A percentile compares a stretch with the other conserved stretches of the same genome.
phyloP scores from a whole-genome alignment of 2,797 vertebrate species.

The Cygnus olor region DNA sequence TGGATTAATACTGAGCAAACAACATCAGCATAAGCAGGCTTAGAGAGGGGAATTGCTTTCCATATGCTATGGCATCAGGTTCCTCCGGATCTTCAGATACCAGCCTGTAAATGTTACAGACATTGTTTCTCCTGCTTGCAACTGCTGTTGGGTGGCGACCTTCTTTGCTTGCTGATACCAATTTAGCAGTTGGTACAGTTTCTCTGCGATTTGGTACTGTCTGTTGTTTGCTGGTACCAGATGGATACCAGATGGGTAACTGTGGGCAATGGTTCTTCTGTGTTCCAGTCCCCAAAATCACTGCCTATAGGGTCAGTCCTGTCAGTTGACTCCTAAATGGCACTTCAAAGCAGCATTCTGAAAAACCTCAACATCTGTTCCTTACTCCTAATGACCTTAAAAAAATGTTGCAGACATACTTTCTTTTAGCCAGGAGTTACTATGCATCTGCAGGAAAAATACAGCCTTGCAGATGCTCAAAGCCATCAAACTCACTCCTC shows the following conservation, averaged over 20 bases:
- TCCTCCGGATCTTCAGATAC: slow-evolving; percentile 48
- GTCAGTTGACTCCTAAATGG: slow-evolving; percentile 75
- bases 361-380: slow-evolving; percentile 77
- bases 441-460: slow-evolving; percentile 54
- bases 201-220: slow-evolving; percentile 79
- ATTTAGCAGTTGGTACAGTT: slow-evolving; percentile 76
- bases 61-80: slow-evolving; percentile 42
- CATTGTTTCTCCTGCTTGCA: slow-evolving; percentile 65
- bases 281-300: slow-evolving; percentile 66
- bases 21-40: slow-evolving; percentile 60
- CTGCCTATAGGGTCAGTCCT: slow-evolving; percentile 74
- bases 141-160: slow-evolving; percentile 69
- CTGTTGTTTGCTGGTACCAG: slow-evolving; percentile 79
- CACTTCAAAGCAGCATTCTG: slow-evolving; percentile 77
- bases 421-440: slow-evolving; percentile 71
- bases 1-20: slow-evolving; percentile 63
- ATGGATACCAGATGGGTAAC: slow-evolving; percentile 84
- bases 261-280: slow-evolving; percentile 74
- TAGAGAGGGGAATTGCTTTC: slow-evolving; percentile 45
- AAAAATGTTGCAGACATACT: slow-evolving; percentile 51
- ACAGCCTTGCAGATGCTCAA: slow-evolving; percentile 40
- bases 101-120: slow-evolving; percentile 66
- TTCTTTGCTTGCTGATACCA: slow-evolving; percentile 71
- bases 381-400: slow-evolving; percentile 70
- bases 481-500: slow-evolving; percentile 64